These are phyloP conservation scores for Saxidomus purpurata DNA, from an alignment of 1,140 invertebrate genomes.

Conservation along the genomic window DNA sequence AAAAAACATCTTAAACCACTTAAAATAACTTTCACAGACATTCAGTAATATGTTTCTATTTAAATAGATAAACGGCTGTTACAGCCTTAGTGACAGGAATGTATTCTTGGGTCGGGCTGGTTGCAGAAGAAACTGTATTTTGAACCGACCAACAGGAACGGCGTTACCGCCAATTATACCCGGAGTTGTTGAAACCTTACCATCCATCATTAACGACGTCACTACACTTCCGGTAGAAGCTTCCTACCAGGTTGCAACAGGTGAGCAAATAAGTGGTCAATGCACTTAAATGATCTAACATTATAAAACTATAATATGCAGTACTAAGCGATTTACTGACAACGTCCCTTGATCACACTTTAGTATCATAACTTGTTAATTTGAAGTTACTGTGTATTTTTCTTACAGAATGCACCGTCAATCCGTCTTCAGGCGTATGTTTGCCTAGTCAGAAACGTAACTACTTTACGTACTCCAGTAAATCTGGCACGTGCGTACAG, in stretches of 20 bases:
- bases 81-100: slow-evolving; percentile 28
- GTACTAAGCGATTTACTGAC: no score
- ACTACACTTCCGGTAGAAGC: slow-evolving; percentile 2
- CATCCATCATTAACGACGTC: neutral
- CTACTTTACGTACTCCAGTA: slow-evolving; percentile 20
- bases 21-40: no score
- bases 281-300: no score
- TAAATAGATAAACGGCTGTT: slow-evolving; percentile 48
- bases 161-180: neutral
- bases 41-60: no score
- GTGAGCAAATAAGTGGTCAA: neutral
- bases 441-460: slow-evolving; percentile 11
- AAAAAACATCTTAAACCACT: no score
- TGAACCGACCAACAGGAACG: neutral
- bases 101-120: neutral
- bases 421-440: slow-evolving; percentile 48
- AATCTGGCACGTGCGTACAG: slow-evolving; percentile 44
- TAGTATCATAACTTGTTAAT: no score
- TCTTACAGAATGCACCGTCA: slow-evolving; percentile 36
- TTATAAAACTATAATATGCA: no score
- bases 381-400: no score
- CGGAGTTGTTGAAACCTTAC: neutral
- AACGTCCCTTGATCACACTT: no score
- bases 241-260: neutral
- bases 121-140: slow-evolving; percentile 17